phyloP scores from a whole-genome alignment of 2,113 vertebrate species.

The Tylochromis polylepis region DNA sequence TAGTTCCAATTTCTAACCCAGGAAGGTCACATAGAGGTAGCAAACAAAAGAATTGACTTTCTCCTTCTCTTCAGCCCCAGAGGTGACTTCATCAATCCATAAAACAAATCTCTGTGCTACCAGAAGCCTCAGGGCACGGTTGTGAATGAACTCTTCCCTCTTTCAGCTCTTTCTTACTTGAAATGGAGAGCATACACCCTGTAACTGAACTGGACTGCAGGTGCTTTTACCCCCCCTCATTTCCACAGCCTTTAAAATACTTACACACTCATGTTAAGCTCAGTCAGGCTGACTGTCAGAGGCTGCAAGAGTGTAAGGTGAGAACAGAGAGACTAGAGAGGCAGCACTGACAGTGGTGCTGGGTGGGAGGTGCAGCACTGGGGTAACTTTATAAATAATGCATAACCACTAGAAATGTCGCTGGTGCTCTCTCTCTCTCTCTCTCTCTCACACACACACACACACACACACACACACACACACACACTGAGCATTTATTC shows the following conservation, averaged over 20 bases:
- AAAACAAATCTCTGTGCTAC: constrained; percentile 12
- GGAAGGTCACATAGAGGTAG: background rate
- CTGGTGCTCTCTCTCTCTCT: constrained; percentile 38
- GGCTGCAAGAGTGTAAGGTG: constrained; percentile 31
- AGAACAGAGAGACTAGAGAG: constrained; percentile 20
- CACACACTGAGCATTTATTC: background rate
- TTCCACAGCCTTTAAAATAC: background rate
- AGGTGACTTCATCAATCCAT: constrained; percentile 27
- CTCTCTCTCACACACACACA: background rate
- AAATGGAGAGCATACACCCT: background rate
- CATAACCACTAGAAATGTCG: constrained; percentile 57
- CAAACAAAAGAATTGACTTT: background rate
- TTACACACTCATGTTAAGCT: background rate
- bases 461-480: background rate
- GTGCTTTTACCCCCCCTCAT: background rate
- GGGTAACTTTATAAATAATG: constrained; percentile 77
- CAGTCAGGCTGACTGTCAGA: background rate
- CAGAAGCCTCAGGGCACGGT: background rate
- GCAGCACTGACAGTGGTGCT: constrained; percentile 35
- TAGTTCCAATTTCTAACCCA: background rate
- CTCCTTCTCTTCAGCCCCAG: background rate
- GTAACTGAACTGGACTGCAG: background rate
- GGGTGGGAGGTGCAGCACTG: constrained; percentile 59
- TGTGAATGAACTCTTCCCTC: background rate
- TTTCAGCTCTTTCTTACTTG: background rate